These are phyloP conservation scores for Ornithorhynchus anatinus DNA, from an alignment of 2,113 vertebrate species.

Conservation along the genomic window DNA sequence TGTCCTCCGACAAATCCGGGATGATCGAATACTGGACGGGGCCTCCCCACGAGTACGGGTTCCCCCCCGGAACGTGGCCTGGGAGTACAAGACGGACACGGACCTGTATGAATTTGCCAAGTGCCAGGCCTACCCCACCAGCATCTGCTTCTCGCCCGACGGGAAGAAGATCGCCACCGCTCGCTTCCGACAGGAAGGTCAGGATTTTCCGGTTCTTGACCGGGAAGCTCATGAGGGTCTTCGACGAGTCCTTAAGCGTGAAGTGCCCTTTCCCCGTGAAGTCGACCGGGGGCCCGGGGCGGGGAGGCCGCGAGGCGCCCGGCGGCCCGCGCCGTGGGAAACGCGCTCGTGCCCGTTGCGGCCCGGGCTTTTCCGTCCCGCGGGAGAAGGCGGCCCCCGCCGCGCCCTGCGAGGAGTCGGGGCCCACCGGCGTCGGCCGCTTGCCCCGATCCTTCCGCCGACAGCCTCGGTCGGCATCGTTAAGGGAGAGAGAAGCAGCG, in stretches of 20 bases:
- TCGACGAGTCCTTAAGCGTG: slow-evolving; percentile 94
- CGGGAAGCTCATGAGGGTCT: slow-evolving; percentile 94
- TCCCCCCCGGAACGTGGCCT: slow-evolving; percentile 89
- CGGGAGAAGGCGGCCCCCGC: too few relatives aligned
- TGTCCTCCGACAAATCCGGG: slow-evolving; percentile 93
- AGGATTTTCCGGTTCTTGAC: slow-evolving; percentile 95
- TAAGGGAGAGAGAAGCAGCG: too few relatives aligned
- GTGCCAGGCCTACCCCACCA: slow-evolving; percentile 90
- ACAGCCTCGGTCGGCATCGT: too few relatives aligned
- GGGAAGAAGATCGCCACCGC: slow-evolving; percentile 97
- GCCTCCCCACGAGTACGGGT: slow-evolving; percentile 88
- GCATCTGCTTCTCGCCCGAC: slow-evolving; percentile 89
- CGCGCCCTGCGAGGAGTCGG: too few relatives aligned
- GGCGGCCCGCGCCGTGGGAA: too few relatives aligned
- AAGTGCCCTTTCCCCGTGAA: too few relatives aligned
- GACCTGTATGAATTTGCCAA: slow-evolving; percentile 98
- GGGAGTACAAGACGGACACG: slow-evolving; percentile 97
- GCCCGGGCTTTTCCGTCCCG: too few relatives aligned
- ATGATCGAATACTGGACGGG: slow-evolving; percentile 99
- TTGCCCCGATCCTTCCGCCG: too few relatives aligned
- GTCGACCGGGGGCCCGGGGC: too few relatives aligned
- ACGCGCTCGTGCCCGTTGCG: too few relatives aligned
- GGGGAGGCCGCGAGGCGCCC: too few relatives aligned
- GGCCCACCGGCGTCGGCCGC: too few relatives aligned
- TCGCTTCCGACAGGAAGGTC: slow-evolving; percentile 94